Base-by-base conservation (phyloP, 2,113 vertebrate genomes). In the Laticauda colubrina region DNA sequence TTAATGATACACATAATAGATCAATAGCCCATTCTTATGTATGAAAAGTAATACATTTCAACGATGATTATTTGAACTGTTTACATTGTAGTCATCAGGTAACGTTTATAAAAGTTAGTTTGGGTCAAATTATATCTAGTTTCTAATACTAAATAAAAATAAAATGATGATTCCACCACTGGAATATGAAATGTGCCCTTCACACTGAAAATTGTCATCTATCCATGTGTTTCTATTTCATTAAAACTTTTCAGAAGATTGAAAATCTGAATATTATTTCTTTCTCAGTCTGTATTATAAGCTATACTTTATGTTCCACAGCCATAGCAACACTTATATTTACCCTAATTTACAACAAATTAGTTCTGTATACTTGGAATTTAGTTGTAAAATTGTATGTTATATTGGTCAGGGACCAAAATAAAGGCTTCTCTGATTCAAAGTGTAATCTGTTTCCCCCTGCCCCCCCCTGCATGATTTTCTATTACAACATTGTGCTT, bases 1-100 rank as follows among this genome's bases (percentile, higher is more conserved):
- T 94, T 85, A 86, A 51, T 91, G 92, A 93, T 0, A 85, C 15
- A 75, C 93, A 85, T 93, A 95, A 95, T 92, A 53, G 75, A 89
- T 23, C 21, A 57, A 92, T 18, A 24, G 39, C 11, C 87, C 56
- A 87, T n/a, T 55, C 10, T 85, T 90, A 14, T 51, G 18, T 45
- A 43, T 2, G 6, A 11, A 75, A 88, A 69, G 26, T 85, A n/a
- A 57, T 92, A 56, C 10, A 57, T 7, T 29, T 91, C 53, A 24
- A 2, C 89, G 89, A 88, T 88, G 45, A 3, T 45, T 39, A 53
- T 7, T 4, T 95, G 89, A 96, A 81, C 91, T 94, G 95, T 95
- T 94, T 93, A 92, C 93, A 61, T 5, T 92, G 85, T 92, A 94
- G 93, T 61, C 20, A 39, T 39, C 43, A 21, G 54, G 21, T 0